Evolutionary conservation across 64 coral and sea anemone genomes (phyloP).

Genomic region (Pocillopora verrucosa): DNA sequence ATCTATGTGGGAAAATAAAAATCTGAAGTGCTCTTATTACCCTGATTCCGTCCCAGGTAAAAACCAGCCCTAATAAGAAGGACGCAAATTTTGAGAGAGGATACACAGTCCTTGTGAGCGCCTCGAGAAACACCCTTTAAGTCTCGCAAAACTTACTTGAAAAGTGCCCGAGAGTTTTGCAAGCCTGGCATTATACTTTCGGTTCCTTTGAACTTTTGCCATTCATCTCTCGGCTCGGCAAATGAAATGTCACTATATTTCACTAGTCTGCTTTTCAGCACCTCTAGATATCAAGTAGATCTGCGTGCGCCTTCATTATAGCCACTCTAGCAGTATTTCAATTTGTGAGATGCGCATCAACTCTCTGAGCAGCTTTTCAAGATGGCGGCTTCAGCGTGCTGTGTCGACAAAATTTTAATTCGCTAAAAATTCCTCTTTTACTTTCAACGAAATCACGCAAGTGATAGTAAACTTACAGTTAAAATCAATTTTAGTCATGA

Average conservation of each 20-base stretch:
- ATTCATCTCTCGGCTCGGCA: background rate
- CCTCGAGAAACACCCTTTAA: too few relatives aligned
- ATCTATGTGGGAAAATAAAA: too few relatives aligned
- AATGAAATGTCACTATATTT: background rate
- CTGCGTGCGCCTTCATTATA: background rate
- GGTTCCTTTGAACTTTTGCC: background rate
- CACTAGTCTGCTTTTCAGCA: too few relatives aligned
- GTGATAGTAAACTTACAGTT: background rate
- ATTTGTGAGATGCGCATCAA: background rate
- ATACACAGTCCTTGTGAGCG: too few relatives aligned
- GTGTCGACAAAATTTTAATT: background rate
- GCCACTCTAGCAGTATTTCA: background rate
- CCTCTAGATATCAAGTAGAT: background rate
- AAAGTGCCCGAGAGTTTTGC: too few relatives aligned
- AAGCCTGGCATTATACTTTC: too few relatives aligned
- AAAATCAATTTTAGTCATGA: background rate
- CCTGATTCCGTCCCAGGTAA: too few relatives aligned
- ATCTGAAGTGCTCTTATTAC: too few relatives aligned
- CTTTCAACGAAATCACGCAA: background rate
- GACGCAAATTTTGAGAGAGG: too few relatives aligned
- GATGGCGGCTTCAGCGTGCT: slow-evolving; percentile 20
- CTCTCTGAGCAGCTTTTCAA: slow-evolving; percentile 4
- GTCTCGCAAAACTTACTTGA: too few relatives aligned
- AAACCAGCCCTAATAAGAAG: too few relatives aligned
- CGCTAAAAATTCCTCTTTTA: background rate